phyloP scores from a whole-genome alignment of 2,113 vertebrate species.

The Proteles cristata region DNA sequence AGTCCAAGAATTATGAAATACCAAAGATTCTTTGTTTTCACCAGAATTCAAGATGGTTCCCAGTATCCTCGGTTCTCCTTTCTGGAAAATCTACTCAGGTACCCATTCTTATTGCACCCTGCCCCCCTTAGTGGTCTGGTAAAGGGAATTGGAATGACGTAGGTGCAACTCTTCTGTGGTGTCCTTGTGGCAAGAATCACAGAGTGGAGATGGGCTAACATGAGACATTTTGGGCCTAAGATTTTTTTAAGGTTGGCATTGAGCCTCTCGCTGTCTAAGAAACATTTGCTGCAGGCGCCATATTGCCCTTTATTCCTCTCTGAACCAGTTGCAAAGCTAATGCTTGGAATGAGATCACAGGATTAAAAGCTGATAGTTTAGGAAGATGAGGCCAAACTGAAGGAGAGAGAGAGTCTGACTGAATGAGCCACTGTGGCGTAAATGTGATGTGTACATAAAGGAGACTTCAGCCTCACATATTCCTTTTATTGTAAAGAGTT shows the following conservation, averaged over 20 bases:
- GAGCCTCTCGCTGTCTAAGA: not conserved
- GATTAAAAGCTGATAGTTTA: not conserved
- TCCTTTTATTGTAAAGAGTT: not conserved
- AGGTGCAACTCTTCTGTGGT: not conserved
- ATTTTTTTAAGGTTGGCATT: not conserved
- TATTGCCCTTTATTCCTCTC: not conserved
- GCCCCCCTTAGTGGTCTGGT: not conserved
- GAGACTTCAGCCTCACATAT: not conserved
- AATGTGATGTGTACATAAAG: not conserved
- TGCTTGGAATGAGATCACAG: not conserved
- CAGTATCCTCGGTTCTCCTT: slow-evolving; percentile 61
- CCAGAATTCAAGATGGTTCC: slow-evolving; percentile 65
- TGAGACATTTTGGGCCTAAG: not conserved
- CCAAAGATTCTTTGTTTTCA: slow-evolving; percentile 58
- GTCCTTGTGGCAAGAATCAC: slow-evolving; percentile 34
- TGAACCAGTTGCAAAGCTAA: not conserved
- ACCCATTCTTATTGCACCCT: slow-evolving; percentile 35
- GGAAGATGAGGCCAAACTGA: not conserved
- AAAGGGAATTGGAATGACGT: not conserved
- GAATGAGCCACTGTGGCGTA: not conserved
- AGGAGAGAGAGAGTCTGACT: not conserved
- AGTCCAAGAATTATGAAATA: slow-evolving; percentile 39
- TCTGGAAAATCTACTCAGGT: slow-evolving; percentile 51
- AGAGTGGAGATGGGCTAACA: not conserved
- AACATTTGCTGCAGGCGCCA: not conserved